A percentile compares a stretch with the other conserved stretches of the same genome.
phyloP scores from a whole-genome alignment of 2,888 invertebrate genomes.

The Gasteruption jaculator region DNA sequence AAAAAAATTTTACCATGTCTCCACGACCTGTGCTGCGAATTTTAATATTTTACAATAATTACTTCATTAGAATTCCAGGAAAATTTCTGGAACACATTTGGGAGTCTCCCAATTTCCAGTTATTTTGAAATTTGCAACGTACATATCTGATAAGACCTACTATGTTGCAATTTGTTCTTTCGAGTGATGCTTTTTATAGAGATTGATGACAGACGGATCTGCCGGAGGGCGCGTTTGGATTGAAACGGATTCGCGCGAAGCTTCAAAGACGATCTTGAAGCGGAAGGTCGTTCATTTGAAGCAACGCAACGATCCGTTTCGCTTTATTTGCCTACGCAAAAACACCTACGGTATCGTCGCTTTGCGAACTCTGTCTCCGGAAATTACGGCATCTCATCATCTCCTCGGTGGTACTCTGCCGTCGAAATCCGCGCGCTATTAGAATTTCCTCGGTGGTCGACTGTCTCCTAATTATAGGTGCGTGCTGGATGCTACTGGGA shows the following conservation, averaged over 20 bases:
- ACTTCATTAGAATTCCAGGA: too few relatives aligned
- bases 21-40: too few relatives aligned
- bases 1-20: too few relatives aligned
- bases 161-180: too few relatives aligned
- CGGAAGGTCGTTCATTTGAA: not conserved
- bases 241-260: not conserved
- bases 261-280: not conserved
- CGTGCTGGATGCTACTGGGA: slow-evolving; percentile 41
- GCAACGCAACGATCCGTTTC: not conserved
- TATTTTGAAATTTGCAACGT: too few relatives aligned
- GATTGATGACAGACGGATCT: too few relatives aligned
- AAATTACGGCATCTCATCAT: slow-evolving; percentile 90
- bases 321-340: not conserved
- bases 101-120: too few relatives aligned
- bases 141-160: too few relatives aligned
- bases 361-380: slow-evolving; percentile 84
- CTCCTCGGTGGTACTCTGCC: slow-evolving; percentile 88
- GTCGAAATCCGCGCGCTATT: slow-evolving; percentile 82
- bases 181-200: too few relatives aligned
- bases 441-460: slow-evolving; percentile 90
- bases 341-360: slow-evolving; percentile 64
- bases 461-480: slow-evolving; percentile 76
- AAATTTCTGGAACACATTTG: too few relatives aligned
- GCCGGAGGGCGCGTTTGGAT: too few relatives aligned
- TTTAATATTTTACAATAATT: too few relatives aligned